Base-by-base conservation (phyloP, 2,113 vertebrate species). In the Aleadryas rufinucha region DNA sequence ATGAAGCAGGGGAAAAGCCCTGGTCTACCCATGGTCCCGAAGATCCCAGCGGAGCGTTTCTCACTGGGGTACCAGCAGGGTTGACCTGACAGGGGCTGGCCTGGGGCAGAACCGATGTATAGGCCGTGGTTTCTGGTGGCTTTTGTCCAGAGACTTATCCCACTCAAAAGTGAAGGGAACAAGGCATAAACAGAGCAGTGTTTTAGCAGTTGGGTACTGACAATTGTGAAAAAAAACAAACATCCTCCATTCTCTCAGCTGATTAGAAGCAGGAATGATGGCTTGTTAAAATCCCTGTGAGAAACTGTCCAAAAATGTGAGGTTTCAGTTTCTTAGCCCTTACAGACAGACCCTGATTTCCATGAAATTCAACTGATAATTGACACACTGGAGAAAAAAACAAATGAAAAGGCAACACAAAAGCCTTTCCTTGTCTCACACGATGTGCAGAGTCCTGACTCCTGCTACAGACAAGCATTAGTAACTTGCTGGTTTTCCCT, bases 351-450 rank as follows among this genome's bases (percentile, higher is more conserved):
- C 71, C 13, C 4, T 6, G 7, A 54, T 50, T 87, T 72, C 54
- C 23, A 47, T 15, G 5, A 66, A 80, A 69, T 6, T 45, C 61
- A 20, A 23, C 7, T 64, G 39, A 19, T 71, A 41, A 52, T 5
- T 42, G 28, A 78, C 35, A 44, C 7, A 4, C 13, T 31, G 5
- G 21, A 26, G n/a, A 1, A 0, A 2, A 17, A 4, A 24, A 41
- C 37, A 11, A 33, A 13, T 37, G 3, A 35, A 57, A 35, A 35
- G 9, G 10, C 30, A 72, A 24, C 7, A 24, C 12, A 60, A 19
- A 68, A 69, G 44, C 19, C 16, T 75, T 63, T 61, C 16, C 6
- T 64, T 37, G 4, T 24, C 23, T 56, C 26, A 45, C 41, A 8
- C 41, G 13, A 12, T 37, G 22, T 65, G 54, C 17, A 9, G 42